phyloP scores from a whole-genome alignment of 2,797 vertebrate species.

The Semotilus atromaculatus region DNA sequence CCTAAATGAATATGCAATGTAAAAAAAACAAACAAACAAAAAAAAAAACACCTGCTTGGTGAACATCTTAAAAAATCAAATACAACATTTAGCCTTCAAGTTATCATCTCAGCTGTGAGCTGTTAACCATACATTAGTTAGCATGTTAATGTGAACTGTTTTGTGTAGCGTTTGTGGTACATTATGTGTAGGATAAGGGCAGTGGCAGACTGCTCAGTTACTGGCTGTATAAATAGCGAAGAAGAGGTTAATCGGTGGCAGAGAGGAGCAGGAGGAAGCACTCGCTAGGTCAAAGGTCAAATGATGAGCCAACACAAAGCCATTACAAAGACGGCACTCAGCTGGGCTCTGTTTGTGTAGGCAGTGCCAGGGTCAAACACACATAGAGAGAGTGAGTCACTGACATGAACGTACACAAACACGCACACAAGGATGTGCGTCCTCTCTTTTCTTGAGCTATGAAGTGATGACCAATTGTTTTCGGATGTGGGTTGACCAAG shows the following conservation, averaged over 20 bases:
- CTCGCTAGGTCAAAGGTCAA: slow-evolving; percentile 55
- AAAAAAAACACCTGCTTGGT: slow-evolving; percentile 17
- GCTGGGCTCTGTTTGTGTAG: slow-evolving; percentile 65
- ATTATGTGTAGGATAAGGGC: slow-evolving; percentile 30
- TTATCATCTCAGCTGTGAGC: slow-evolving; percentile 1
- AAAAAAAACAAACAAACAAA: slow-evolving; percentile 27
- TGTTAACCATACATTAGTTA: slow-evolving; percentile 19
- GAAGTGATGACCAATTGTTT: slow-evolving; percentile 62
- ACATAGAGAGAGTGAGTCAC: slow-evolving; percentile 59
- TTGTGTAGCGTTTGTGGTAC: neutral
- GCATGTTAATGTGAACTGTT: neutral
- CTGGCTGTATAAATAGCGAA: slow-evolving; percentile 56
- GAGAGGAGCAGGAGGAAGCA: slow-evolving; percentile 53
- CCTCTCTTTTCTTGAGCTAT: slow-evolving; percentile 60
- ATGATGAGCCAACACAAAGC: slow-evolving; percentile 63
- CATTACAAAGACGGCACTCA: slow-evolving; percentile 65
- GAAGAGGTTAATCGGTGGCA: slow-evolving; percentile 59
- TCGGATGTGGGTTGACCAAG: slow-evolving; percentile 78
- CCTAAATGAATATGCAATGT: neutral
- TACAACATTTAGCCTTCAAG: slow-evolving; percentile 9
- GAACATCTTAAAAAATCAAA: slow-evolving; percentile 4
- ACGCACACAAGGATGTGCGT: slow-evolving; percentile 28
- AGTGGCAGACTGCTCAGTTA: slow-evolving; percentile 39
- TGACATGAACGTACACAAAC: slow-evolving; percentile 48
- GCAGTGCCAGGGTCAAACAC: slow-evolving; percentile 67